A percentile compares a stretch with the other conserved stretches of the same genome.
Conservation (phyloP, 1,140 invertebrate genomes). For the Glomeris maerens region DNA sequence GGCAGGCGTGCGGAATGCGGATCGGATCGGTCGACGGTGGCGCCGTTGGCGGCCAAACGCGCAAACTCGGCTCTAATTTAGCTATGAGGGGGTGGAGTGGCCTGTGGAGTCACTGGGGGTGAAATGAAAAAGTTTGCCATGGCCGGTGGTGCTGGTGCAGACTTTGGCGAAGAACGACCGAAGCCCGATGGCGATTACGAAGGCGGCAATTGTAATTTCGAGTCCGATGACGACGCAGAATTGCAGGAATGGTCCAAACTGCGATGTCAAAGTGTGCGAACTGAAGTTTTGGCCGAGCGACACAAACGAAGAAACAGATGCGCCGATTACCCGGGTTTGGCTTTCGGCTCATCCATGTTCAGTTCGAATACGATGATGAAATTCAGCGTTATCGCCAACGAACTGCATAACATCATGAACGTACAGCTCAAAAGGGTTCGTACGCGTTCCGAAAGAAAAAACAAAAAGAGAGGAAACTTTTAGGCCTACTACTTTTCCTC, state of each 20-base stretch:
- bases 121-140: background rate
- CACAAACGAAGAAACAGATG: constrained; percentile 61
- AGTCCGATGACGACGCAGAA: constrained; percentile 56
- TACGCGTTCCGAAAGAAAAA: too few species aligned
- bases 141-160: constrained; percentile 3
- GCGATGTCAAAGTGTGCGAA: constrained; percentile 68
- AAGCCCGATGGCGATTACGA: constrained; percentile 34
- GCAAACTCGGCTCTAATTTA: background rate
- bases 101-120: background rate
- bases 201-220: constrained; percentile 10
- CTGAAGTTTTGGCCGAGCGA: constrained; percentile 69
- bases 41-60: background rate
- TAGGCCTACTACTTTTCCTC: too few species aligned
- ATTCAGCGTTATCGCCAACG: constrained; percentile 89
- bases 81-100: background rate
- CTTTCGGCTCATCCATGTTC: constrained; percentile 79
- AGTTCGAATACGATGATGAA: constrained; percentile 96
- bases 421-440: constrained; percentile 91
- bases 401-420: constrained; percentile 92
- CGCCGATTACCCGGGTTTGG: constrained; percentile 79
- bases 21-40: too few species aligned
- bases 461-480: too few species aligned
- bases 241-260: constrained; percentile 48
- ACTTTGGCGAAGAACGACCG: constrained; percentile 8
- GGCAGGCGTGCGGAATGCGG: too few species aligned